Percentiles rank a stretch among this genome's conserved stretches.
These are phyloP conservation scores for Mactra quadrangularis DNA, from an alignment of 1,140 invertebrate species.

Conservation along the genomic window DNA sequence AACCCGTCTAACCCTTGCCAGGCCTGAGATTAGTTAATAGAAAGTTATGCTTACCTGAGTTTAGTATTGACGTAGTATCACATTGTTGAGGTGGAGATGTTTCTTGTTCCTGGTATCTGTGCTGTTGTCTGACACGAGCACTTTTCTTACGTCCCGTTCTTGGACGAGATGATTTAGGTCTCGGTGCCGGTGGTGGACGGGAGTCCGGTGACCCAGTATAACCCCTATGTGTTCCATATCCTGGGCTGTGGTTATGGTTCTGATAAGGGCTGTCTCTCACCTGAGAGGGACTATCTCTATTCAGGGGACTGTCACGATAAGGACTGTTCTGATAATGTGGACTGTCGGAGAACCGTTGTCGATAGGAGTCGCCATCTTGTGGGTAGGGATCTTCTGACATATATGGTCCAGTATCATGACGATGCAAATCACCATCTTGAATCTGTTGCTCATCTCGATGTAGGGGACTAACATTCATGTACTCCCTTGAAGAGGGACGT, in stretches of 20 bases:
- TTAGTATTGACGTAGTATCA: constrained; percentile 48
- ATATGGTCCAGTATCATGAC: not conserved
- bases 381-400: constrained; percentile 9
- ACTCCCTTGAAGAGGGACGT: constrained; percentile 17
- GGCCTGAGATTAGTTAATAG: too few species aligned
- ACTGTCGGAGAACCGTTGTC: constrained; percentile 35
- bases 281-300: constrained; percentile 28
- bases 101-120: constrained; percentile 49
- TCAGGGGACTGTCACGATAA: constrained; percentile 24
- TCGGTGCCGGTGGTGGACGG: constrained; percentile 43
- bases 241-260: constrained; percentile 15
- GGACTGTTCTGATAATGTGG: constrained; percentile 34
- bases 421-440: constrained; percentile 23
- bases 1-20: too few species aligned
- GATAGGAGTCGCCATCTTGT: constrained; percentile 40
- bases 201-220: constrained; percentile 44
- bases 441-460: constrained; percentile 40
- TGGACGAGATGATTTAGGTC: constrained; percentile 51
- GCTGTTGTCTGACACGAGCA: constrained; percentile 36
- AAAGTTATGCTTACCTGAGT: constrained; percentile 32
- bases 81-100: constrained; percentile 53
- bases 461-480: constrained; percentile 47
- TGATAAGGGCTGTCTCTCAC: constrained; percentile 44
- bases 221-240: constrained; percentile 14
- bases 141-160: constrained; percentile 49